These are phyloP conservation scores for Tetrax tetrax DNA, from an alignment of 2,113 vertebrate genomes.

Conservation along the genomic window DNA sequence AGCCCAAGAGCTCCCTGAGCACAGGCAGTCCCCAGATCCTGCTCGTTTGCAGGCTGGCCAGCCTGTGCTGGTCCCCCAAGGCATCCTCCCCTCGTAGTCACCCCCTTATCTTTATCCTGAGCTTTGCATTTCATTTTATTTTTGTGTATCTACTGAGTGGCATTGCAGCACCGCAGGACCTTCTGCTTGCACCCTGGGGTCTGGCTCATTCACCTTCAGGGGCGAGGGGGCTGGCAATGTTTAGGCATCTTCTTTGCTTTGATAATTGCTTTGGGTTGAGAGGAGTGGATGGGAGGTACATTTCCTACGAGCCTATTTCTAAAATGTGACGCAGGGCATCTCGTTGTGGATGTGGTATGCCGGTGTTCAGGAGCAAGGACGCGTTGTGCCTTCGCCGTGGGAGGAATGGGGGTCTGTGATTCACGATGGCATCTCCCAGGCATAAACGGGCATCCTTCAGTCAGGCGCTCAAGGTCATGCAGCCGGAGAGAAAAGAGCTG, in stretches of 20 bases:
- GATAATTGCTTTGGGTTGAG: not conserved
- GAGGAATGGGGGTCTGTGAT: conserved; percentile 18
- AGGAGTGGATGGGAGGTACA: not conserved
- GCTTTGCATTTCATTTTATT: not conserved
- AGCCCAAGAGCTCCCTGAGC: not conserved
- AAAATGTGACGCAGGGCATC: not conserved
- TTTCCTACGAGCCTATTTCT: not conserved
- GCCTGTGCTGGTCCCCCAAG: not conserved
- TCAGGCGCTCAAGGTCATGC: conserved; percentile 4
- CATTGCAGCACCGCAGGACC: not conserved
- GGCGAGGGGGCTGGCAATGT: not conserved
- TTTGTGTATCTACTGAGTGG: not conserved
- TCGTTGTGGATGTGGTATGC: not conserved
- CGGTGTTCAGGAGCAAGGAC: conserved; percentile 16
- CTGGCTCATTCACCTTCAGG: not conserved
- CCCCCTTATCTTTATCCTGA: not conserved
- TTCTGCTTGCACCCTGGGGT: not conserved
- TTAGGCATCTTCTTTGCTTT: not conserved
- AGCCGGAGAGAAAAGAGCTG: not conserved
- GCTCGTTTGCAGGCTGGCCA: fast-evolving
- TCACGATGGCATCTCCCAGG: conserved; percentile 3
- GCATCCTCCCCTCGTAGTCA: not conserved
- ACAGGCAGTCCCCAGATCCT: not conserved
- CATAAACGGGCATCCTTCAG: conserved; percentile 11
- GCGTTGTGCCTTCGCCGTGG: not conserved